These are phyloP conservation scores for Stegophylla sp. DNA, from an alignment of 2,888 invertebrate genomes.

Conservation along the genomic window DNA sequence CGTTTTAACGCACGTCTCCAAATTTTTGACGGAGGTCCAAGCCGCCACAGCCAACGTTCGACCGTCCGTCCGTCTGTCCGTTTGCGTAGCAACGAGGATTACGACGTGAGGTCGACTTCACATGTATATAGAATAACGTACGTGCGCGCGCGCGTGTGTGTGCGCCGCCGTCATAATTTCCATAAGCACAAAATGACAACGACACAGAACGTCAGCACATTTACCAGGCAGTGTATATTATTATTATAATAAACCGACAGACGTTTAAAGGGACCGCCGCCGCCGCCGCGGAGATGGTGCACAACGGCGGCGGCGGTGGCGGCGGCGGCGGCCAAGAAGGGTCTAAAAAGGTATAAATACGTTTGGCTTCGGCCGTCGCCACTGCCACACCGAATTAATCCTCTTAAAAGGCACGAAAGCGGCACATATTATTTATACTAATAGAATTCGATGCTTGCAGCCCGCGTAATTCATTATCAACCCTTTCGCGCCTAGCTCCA, in stretches of 20 bases:
- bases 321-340: constrained; percentile 25
- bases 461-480: constrained; percentile 57
- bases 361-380: constrained; percentile 57
- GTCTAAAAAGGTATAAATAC: constrained; percentile 57
- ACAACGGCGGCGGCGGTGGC: background rate
- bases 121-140: background rate
- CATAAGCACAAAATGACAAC: constrained; percentile 48
- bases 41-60: too few species aligned
- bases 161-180: constrained; percentile 10
- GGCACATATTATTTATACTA: constrained; percentile 58
- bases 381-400: constrained; percentile 57
- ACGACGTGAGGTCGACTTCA: too few species aligned
- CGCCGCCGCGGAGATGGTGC: background rate
- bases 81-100: too few species aligned
- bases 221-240: too few species aligned
- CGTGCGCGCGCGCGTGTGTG: background rate
- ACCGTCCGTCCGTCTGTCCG: too few species aligned
- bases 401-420: constrained; percentile 53
- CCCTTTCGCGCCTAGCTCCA: constrained; percentile 11
- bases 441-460: constrained; percentile 46
- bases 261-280: constrained; percentile 50
- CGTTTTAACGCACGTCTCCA: too few species aligned
- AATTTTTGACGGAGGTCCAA: too few species aligned
- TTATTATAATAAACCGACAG: constrained; percentile 55
- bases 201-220: constrained; percentile 53